These are phyloP conservation scores for Dinothrombium tinctorium DNA, from an alignment of 1,140 invertebrate genomes.

Conservation along the genomic window DNA sequence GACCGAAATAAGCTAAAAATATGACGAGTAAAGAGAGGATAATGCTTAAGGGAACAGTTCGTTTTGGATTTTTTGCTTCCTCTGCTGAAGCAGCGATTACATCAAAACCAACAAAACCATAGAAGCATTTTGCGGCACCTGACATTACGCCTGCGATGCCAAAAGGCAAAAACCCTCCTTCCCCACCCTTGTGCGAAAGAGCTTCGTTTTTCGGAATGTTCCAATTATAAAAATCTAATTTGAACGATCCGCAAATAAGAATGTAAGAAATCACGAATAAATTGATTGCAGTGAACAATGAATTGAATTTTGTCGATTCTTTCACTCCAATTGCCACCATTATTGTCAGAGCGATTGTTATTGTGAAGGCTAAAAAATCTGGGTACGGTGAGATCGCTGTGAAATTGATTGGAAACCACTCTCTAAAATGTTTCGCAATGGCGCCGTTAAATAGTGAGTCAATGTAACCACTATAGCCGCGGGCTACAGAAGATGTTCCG, in stretches of 20 bases:
- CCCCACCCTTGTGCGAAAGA: constrained; percentile 12
- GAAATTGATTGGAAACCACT: constrained; percentile 39
- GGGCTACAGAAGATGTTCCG: constrained; percentile 72
- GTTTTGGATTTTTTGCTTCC: constrained; percentile 68
- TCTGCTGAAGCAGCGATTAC: constrained; percentile 56
- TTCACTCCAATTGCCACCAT: constrained; percentile 55
- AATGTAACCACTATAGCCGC: constrained; percentile 67
- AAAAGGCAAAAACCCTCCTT: constrained; percentile 56
- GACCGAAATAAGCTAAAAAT: constrained; percentile 56
- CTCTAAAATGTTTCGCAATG: constrained; percentile 38
- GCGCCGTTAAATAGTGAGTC: constrained; percentile 47
- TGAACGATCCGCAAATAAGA: constrained; percentile 50
- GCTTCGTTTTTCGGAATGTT: constrained; percentile 15
- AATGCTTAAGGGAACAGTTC: constrained; percentile 61
- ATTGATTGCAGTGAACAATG: constrained; percentile 65
- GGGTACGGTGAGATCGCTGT: constrained; percentile 49
- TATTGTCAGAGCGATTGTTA: constrained; percentile 35
- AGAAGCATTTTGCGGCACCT: constrained; percentile 71
- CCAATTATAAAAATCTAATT: constrained; percentile 57
- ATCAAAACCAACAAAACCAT: constrained; percentile 72
- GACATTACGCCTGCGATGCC: constrained; percentile 38
- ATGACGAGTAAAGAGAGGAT: constrained; percentile 49
- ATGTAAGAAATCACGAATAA: constrained; percentile 55
- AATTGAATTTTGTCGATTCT: constrained; percentile 66
- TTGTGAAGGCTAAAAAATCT: constrained; percentile 47